These are phyloP conservation scores for Sardina pilchardus DNA, from an alignment of 2,113 vertebrate genomes.

Conservation along the genomic window DNA sequence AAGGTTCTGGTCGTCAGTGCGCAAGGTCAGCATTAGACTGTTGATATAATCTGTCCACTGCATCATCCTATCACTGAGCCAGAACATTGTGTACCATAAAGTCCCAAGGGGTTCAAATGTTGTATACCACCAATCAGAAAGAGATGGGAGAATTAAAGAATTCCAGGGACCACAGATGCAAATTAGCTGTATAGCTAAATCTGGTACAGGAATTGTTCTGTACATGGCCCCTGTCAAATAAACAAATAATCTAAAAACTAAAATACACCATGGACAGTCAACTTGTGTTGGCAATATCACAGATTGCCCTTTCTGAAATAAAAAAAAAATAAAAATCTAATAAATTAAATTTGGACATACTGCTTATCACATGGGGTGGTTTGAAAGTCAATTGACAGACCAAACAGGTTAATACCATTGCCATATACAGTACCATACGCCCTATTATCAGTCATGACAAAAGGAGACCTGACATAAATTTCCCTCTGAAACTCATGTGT, in stretches of 20 bases:
- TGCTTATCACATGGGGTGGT: neutral
- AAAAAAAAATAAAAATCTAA: no score
- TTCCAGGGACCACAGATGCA: no score
- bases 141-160: neutral
- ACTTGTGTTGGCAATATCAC: neutral
- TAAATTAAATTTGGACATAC: no score
- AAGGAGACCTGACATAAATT: neutral
- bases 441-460: neutral
- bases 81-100: neutral
- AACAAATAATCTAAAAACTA: no score
- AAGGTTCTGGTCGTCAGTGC: slow-evolving; percentile 71
- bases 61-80: neutral
- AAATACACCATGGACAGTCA: neutral
- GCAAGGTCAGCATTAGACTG: slow-evolving; percentile 63
- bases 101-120: neutral
- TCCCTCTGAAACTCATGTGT: neutral
- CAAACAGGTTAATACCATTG: neutral
- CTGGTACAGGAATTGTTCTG: no score
- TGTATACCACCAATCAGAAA: neutral
- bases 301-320: neutral
- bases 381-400: neutral
- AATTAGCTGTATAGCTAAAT: no score
- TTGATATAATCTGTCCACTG: neutral
- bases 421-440: no score
- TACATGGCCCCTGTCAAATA: no score